phyloP scores from a whole-genome alignment of 2,888 invertebrate genomes.

The Melanophora roralis region DNA sequence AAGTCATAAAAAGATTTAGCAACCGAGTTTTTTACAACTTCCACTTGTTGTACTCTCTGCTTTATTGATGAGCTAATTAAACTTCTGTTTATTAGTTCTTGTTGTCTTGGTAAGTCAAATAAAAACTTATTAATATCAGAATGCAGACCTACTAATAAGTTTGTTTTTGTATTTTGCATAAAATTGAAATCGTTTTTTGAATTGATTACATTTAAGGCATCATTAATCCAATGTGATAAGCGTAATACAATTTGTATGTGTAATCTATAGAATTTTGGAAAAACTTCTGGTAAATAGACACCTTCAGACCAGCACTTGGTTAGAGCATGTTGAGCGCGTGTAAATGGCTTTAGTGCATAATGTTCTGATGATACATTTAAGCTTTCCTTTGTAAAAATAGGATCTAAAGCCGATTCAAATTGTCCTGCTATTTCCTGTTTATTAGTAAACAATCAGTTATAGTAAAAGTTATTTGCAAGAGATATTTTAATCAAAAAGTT shows the following conservation, averaged over 20 bases:
- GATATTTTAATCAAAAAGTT: too few species aligned
- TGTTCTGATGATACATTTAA: conserved; percentile 54
- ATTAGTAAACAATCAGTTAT: not conserved
- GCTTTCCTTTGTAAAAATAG: conserved; percentile 68
- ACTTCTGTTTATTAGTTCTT: conserved; percentile 83
- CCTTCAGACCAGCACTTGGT: conserved; percentile 86
- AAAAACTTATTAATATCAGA: conserved; percentile 69
- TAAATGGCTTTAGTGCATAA: conserved; percentile 74
- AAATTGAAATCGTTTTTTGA: conserved; percentile 34
- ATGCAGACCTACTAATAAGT: conserved; percentile 69
- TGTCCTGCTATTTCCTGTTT: conserved; percentile 86
- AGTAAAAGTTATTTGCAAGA: not conserved
- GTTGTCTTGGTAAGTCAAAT: conserved; percentile 66
- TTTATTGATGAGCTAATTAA: conserved; percentile 76
- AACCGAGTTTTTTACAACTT: conserved; percentile 65
- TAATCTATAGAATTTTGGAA: conserved; percentile 92
- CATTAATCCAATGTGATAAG: conserved; percentile 85
- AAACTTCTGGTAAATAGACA: conserved; percentile 87
- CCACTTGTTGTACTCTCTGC: conserved; percentile 51
- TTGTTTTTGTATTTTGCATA: conserved; percentile 65
- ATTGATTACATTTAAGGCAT: conserved; percentile 75
- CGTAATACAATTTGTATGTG: conserved; percentile 89
- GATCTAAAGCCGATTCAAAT: conserved; percentile 71
- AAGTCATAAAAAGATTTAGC: conserved; percentile 69
- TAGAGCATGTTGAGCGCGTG: conserved; percentile 79